phyloP scores from a whole-genome alignment of 1,140 invertebrate species.

The Papilio xuthus region DNA sequence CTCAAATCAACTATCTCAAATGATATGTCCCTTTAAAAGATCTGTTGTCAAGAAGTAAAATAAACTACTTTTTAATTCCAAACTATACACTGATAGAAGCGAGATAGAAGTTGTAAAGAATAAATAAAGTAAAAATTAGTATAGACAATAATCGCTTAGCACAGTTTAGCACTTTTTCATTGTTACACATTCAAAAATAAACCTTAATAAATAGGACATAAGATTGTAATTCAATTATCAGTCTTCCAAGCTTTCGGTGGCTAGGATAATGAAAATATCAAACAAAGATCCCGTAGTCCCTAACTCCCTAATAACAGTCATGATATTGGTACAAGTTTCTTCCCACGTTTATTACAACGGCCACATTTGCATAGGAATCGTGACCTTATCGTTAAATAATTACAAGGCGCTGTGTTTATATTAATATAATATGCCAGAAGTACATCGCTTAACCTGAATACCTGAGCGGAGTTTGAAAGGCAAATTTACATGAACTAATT shows the following conservation, averaged over 20 bases:
- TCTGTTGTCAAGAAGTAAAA: neutral
- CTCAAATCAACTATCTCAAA: too few species aligned
- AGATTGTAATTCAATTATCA: neutral
- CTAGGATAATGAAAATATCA: slow-evolving; percentile 5
- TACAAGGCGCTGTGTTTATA: slow-evolving; percentile 26
- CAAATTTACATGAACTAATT: slow-evolving; percentile 55
- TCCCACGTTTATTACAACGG: slow-evolving; percentile 25
- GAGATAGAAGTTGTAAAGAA: neutral
- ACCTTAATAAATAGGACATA: neutral
- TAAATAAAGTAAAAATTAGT: neutral
- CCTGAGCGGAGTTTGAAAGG: slow-evolving; percentile 39
- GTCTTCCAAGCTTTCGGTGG: neutral
- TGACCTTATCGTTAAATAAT: slow-evolving; percentile 34
- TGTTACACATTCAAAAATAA: neutral
- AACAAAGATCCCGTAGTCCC: slow-evolving; percentile 11
- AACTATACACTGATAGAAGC: neutral
- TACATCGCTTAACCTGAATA: slow-evolving; percentile 50
- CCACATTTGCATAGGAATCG: slow-evolving; percentile 26
- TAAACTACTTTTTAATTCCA: neutral
- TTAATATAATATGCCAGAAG: slow-evolving; percentile 35
- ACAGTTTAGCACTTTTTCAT: neutral
- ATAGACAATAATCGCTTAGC: neutral
- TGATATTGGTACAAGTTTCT: slow-evolving; percentile 23
- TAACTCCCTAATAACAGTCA: slow-evolving; percentile 11
- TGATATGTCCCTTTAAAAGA: too few species aligned